Evolutionary conservation across 53 echinoderm and acorn worm genomes (phyloP), one percentile per base, ranked within the genome.

Genomic region (Echinarachnius parma): DNA sequence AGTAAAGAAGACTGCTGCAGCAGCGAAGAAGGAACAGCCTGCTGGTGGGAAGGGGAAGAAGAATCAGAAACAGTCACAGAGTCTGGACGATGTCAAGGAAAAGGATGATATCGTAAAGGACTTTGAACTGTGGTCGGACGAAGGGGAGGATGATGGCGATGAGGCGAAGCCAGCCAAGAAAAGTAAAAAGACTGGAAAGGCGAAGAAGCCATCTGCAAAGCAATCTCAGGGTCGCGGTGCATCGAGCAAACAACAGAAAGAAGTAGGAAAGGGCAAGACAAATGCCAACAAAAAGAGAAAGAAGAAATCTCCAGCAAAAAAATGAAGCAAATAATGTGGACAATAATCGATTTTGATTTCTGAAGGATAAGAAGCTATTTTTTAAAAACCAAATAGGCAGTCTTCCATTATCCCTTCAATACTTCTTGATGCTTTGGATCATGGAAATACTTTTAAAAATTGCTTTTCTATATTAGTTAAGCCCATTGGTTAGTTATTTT

Each of bases 51-150:
- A 58, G 5, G 27, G 60, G 58, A 37, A 31, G 20, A 59, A 59
- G 44, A 45, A 42, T 54, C 63, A 10, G 26, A 78, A 65, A 53
- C 28, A 59, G 39, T 9, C n/a, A 34, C n/a, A 47, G 44, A 37
- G 21, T 50, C 20, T 77, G 59, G 67, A 62, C 5, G 71, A 60
- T 5, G 61, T 31, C 23, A 82, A 80, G 9, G 85, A 83, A 27
- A 76, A 61, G 22, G 84, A 91, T 3, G 96, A 96, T 53, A 77
- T 96, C 28, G 80, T 96, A 4, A 65, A 80, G 59, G 96, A 96
- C 62, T 91, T 96, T 77, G 59, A 81, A 10, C 32, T 88, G 62
- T 91, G 87, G 79, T 96, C 88, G 4, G 90, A 87, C 25, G 85
- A 84, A 13, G 93, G 86, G 9, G 82, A 80, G 13, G 66, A 46